A percentile compares a stretch with the other conserved stretches of the same genome.
Evolutionary conservation across 30 jellyfish, hydroid and myxozoan genomes (phyloP).

Genomic region (Aurelia coerulea): DNA sequence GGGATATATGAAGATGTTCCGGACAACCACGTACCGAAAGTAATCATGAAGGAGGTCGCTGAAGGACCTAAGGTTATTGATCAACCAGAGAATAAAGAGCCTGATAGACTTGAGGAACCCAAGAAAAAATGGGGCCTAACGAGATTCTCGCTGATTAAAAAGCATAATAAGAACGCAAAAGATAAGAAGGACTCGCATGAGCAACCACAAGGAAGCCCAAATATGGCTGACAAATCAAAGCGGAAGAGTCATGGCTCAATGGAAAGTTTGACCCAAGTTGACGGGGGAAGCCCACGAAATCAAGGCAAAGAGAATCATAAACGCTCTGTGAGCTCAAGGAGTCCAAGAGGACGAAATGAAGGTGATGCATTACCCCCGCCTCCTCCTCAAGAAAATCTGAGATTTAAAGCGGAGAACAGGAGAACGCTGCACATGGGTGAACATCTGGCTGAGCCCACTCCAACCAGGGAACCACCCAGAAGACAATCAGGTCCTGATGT

Average conservation of each 20-base stretch:
- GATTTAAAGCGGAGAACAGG: conserved; percentile 31
- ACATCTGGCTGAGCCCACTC: neutral
- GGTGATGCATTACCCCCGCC: conserved; percentile 50
- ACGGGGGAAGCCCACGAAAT: neutral
- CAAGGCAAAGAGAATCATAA: neutral
- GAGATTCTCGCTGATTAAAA: conserved; percentile 50
- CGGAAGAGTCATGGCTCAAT: conserved; percentile 13
- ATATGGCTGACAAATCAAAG: neutral
- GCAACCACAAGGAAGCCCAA: conserved; percentile 1
- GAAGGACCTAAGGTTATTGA: neutral
- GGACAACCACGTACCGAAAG: conserved; percentile 4
- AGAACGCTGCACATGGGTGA: conserved; percentile 26
- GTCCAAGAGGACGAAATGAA: neutral
- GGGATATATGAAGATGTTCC: conserved; percentile 71
- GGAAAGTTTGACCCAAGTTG: neutral
- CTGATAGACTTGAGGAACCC: conserved; percentile 13
- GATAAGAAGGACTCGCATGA: neutral
- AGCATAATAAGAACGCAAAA: conserved; percentile 2
- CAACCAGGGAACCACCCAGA: neutral
- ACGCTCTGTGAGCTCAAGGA: neutral
- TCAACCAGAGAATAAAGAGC: neutral
- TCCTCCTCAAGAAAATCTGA: conserved; percentile 62
- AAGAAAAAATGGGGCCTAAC: conserved; percentile 59
- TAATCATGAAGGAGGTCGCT: neutral
- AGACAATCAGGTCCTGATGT: conserved; percentile 17